phyloP scores from a whole-genome alignment of 1,140 invertebrate species.

The Stratiolaelaps scimitus region DNA sequence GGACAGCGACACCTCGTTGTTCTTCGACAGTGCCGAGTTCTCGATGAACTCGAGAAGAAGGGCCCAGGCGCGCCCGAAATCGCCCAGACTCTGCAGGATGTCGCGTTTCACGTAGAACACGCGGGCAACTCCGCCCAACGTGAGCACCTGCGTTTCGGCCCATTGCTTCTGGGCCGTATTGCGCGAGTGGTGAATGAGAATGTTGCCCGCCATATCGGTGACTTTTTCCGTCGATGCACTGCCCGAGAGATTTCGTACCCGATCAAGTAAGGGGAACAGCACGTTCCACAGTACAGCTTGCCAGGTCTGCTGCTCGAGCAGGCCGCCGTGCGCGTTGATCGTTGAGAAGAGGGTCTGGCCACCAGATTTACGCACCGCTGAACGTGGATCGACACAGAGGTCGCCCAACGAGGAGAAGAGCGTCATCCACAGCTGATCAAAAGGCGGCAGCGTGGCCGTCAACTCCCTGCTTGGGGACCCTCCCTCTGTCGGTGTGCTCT shows the following conservation, averaged over 20 bases:
- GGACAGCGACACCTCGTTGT: slow-evolving; percentile 86
- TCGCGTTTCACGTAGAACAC: slow-evolving; percentile 81
- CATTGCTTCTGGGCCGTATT: slow-evolving; percentile 99
- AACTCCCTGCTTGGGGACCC: slow-evolving; percentile 22
- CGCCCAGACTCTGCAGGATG: slow-evolving; percentile 60
- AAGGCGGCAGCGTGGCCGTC: slow-evolving; percentile 50
- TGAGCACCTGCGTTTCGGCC: slow-evolving; percentile 87
- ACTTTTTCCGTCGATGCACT: slow-evolving; percentile 87
- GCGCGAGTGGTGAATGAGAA: slow-evolving; percentile 93
- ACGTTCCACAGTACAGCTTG: slow-evolving; percentile 69
- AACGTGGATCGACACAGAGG: slow-evolving; percentile 82
- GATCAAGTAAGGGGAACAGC: slow-evolving; percentile 85
- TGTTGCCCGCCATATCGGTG: slow-evolving; percentile 65
- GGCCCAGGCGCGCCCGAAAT: slow-evolving; percentile 84
- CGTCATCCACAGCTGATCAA: slow-evolving; percentile 91
- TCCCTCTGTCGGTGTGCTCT: slow-evolving; percentile 29
- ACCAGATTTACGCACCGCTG: slow-evolving; percentile 92
- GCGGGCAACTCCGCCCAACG: slow-evolving; percentile 57
- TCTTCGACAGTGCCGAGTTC: slow-evolving; percentile 72
- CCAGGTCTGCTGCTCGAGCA: slow-evolving; percentile 76
- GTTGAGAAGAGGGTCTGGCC: slow-evolving; percentile 96
- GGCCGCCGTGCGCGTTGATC: slow-evolving; percentile 79
- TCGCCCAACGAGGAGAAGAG: slow-evolving; percentile 76
- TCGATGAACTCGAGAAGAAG: slow-evolving; percentile 84
- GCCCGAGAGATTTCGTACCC: slow-evolving; percentile 74